phyloP scores from a whole-genome alignment of 2,888 invertebrate species.

The Ctena decussata region DNA sequence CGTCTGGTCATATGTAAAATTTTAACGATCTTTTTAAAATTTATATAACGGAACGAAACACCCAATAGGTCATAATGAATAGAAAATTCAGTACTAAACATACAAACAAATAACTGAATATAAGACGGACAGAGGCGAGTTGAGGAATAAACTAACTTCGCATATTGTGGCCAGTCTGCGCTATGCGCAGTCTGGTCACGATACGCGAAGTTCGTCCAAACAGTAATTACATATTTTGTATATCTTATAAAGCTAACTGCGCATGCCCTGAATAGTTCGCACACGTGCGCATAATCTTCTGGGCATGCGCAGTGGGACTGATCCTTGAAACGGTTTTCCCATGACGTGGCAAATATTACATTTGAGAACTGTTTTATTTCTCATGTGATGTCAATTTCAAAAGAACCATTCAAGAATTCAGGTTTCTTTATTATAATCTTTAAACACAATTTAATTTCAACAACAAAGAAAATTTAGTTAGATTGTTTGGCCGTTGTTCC shows the following conservation, averaged over 20 bases:
- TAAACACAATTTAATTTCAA: not conserved
- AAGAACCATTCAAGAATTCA: not conserved
- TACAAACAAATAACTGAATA: not conserved
- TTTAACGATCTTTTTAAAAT: not conserved
- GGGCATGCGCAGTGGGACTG: no score
- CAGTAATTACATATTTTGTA: no score
- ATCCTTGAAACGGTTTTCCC: no score
- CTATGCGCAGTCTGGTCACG: no score
- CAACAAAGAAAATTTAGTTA: not conserved
- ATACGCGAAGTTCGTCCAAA: no score
- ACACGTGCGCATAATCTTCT: no score
- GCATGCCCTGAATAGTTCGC: no score
- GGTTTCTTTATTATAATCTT: not conserved
- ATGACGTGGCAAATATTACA: not conserved
- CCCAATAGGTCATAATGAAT: not conserved
- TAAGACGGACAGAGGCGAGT: no score
- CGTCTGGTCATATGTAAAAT: constrained; percentile 2
- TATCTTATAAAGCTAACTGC: no score
- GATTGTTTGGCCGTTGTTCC: not conserved
- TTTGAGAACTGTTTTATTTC: not conserved
- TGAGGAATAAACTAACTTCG: no score
- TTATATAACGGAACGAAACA: constrained; percentile 6
- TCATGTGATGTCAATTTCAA: not conserved
- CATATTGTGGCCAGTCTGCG: no score
- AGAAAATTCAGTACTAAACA: not conserved